Percentiles rank a stretch among this genome's conserved stretches.
These are phyloP conservation scores for Chironomus tentans DNA, from an alignment of 2,888 invertebrate species.

Conservation along the genomic window DNA sequence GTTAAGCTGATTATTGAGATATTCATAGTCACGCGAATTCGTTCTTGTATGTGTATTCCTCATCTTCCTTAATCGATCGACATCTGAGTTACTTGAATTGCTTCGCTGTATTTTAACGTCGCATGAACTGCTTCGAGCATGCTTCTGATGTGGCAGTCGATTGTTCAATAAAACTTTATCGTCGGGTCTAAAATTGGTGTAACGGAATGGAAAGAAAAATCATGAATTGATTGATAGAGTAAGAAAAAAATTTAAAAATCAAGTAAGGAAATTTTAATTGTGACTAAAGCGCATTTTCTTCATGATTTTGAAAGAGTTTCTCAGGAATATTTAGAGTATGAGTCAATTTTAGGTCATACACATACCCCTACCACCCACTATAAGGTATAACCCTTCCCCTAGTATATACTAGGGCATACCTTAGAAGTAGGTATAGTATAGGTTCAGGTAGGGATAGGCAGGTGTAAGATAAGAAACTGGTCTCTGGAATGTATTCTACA, in stretches of 20 bases:
- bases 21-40: constrained; percentile 41
- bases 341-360: no score
- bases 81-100: constrained; percentile 38
- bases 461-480: no score
- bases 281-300: neutral
- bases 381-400: no score
- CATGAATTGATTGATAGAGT: neutral
- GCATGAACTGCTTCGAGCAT: constrained; percentile 42
- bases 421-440: no score
- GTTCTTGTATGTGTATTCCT: constrained; percentile 40
- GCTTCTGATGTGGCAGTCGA: constrained; percentile 34
- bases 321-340: no score
- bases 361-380: no score
- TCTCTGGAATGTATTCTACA: no score
- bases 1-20: constrained; percentile 32
- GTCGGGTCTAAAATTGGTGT: constrained; percentile 35
- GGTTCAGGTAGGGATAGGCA: no score
- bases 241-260: neutral
- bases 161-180: constrained; percentile 36
- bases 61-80: constrained; percentile 32
- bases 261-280: neutral
- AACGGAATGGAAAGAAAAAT: no score
- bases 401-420: no score
- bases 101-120: constrained; percentile 41
- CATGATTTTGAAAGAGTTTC: no score